A percentile compares a stretch with the other conserved stretches of the same genome.
phyloP scores from a whole-genome alignment of 92 coral and sea anemone species.

The Umimayanthus chanpuru region DNA sequence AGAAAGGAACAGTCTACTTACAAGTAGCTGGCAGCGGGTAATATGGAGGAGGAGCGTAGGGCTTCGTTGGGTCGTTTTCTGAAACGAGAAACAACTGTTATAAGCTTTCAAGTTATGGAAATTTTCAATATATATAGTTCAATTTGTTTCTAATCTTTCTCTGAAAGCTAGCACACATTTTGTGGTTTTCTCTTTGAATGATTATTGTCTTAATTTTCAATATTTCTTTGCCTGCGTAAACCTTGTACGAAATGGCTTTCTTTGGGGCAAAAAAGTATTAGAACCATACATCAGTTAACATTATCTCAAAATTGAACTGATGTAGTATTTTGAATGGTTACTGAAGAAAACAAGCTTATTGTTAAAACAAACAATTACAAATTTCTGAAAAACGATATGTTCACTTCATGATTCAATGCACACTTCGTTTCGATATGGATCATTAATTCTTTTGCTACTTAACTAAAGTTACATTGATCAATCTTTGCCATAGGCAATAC shows the following conservation, averaged over 20 bases:
- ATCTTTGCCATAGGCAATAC: neutral
- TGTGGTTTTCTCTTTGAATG: neutral
- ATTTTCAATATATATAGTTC: no score
- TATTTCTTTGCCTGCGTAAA: neutral
- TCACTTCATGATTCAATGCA: no score
- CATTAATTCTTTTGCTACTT: neutral
- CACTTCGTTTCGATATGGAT: neutral
- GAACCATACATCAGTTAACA: no score
- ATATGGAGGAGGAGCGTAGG: neutral
- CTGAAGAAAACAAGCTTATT: no score
- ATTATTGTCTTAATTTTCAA: no score
- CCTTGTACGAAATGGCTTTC: neutral
- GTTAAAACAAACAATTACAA: no score
- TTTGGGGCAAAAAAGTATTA: no score
- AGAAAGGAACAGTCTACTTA: neutral
- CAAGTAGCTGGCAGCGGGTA: constrained; percentile 14
- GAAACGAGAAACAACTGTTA: neutral
- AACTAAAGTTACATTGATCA: neutral
- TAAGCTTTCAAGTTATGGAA: neutral
- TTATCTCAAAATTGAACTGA: no score
- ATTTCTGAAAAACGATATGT: no score
- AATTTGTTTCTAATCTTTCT: no score
- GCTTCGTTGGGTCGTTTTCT: constrained; percentile 19
- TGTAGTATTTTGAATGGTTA: no score
- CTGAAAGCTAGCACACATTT: neutral